phyloP scores from a whole-genome alignment of 2,888 invertebrate genomes.

The Rotaria sp. region DNA sequence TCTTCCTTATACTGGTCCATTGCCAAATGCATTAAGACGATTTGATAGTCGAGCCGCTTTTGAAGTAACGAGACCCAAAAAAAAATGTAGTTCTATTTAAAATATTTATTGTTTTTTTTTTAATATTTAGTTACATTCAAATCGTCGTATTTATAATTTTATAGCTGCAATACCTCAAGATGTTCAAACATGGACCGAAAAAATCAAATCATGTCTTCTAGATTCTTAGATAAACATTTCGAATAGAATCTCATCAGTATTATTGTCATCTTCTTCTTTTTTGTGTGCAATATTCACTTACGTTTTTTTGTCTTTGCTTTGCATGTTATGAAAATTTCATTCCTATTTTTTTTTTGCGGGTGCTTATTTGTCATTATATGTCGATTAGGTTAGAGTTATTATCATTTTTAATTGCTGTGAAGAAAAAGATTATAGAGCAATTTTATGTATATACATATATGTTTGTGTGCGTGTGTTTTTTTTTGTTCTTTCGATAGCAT shows the following conservation, averaged over 20 bases:
- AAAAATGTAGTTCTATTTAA: neutral
- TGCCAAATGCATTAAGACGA: slow-evolving; percentile 1
- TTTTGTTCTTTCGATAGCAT: neutral
- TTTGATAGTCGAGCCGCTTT: slow-evolving; percentile 23
- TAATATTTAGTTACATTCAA: slow-evolving; percentile 79
- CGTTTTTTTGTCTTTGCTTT: neutral
- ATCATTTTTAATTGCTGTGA: neutral
- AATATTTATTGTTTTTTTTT: neutral
- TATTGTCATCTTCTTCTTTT: neutral
- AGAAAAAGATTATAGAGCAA: neutral
- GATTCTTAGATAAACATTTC: slow-evolving; percentile 28
- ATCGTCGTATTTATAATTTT: slow-evolving; percentile 83
- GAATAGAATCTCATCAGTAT: neutral
- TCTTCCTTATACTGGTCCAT: slow-evolving; percentile 57
- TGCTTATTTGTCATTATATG: neutral
- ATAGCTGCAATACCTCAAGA: slow-evolving; percentile 78
- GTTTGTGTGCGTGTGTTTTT: neutral
- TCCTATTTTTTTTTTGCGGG: neutral
- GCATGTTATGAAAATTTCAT: slow-evolving; percentile 11
- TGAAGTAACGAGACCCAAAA: neutral
- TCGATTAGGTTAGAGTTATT: neutral
- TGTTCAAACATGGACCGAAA: slow-evolving; percentile 94
- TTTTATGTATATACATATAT: slow-evolving; percentile 6
- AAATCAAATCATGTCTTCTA: slow-evolving; percentile 59
- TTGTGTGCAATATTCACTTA: neutral